These are phyloP conservation scores for Propithecus perrieri DNA, from an alignment of 2,797 vertebrate genomes.

Conservation along the genomic window DNA sequence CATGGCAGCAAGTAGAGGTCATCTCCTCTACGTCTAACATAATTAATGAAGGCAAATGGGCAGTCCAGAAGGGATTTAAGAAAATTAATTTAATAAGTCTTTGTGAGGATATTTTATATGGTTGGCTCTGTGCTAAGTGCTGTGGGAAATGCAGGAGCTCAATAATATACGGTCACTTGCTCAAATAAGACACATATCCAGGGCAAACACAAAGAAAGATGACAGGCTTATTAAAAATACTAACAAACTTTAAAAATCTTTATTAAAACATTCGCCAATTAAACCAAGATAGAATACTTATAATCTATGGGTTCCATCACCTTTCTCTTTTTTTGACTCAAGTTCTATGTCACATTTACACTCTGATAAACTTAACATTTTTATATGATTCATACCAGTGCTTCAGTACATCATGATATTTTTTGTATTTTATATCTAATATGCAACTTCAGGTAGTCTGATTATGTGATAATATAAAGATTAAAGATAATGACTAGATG, in stretches of 20 bases:
- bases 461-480: neutral
- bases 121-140: constrained; percentile 55
- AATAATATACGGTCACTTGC: constrained; percentile 60
- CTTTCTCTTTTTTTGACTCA: neutral
- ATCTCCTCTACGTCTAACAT: constrained; percentile 64
- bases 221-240: constrained; percentile 60
- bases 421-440: neutral
- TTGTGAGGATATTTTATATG: constrained; percentile 66
- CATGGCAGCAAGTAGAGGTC: constrained; percentile 62
- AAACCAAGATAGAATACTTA: neutral
- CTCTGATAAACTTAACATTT: neutral
- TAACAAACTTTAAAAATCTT: constrained; percentile 47
- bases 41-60: constrained; percentile 77
- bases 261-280: neutral
- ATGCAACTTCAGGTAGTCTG: neutral
- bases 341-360: neutral
- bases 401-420: neutral
- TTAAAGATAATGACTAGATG: neutral
- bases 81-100: constrained; percentile 79
- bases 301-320: neutral
- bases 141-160: constrained; percentile 49
- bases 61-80: constrained; percentile 72
- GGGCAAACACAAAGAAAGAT: constrained; percentile 42
- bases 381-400: neutral
- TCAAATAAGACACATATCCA: constrained; percentile 56